Evolutionary conservation across 2,888 invertebrate genomes (phyloP), one percentile per base, ranked within the genome.

Genomic region (Pyrgus malvae): DNA sequence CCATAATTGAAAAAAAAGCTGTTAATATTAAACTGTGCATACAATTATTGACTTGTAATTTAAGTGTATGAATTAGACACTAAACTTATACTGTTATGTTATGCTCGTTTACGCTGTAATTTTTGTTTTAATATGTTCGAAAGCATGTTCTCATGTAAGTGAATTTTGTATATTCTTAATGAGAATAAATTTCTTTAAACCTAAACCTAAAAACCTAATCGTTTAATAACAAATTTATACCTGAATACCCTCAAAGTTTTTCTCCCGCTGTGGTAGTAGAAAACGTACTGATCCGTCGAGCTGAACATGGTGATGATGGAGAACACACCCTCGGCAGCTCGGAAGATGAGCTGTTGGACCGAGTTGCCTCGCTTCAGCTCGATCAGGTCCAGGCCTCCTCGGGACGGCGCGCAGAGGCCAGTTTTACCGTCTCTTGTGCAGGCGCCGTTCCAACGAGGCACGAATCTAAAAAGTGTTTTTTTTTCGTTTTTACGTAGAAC

Each of bases 271-370:
- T 99, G 99, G 72, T 99, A 99, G 76, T 99, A 99, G 45, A 99
- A 92, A 1, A 99, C 99, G 69, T 99, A 98, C 69, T 97, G 95
- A 67, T 99, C 98, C 1, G 95, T 97, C 61, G 96, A 95, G 56
- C 97, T 98, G 80, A 99, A 99, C 90, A 96, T 94, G 57, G 97
- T 97, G 62, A 98, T 97, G 14, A 99, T 97, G 1, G 97, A 97
- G 80, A 99, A 99, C 0, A 99, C 99, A 0, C 99, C 99, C 79
- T 99, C 99, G 0, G 99, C 98, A 0, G 99, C 95, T 76, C 96
- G 94, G 4, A 97, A 97, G 61, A 99, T 98, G 62, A 98, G 95
- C 0, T 96, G 98, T 77, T 95, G 95, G 0, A 97, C 94, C 0
- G 96, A 95, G 42, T 94, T 93, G 0, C 99, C 98, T 69, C 96